A percentile compares a stretch with the other conserved stretches of the same genome.
Conservation (phyloP, 2,797 vertebrate species). For the Threskiornis aethiopicus region DNA sequence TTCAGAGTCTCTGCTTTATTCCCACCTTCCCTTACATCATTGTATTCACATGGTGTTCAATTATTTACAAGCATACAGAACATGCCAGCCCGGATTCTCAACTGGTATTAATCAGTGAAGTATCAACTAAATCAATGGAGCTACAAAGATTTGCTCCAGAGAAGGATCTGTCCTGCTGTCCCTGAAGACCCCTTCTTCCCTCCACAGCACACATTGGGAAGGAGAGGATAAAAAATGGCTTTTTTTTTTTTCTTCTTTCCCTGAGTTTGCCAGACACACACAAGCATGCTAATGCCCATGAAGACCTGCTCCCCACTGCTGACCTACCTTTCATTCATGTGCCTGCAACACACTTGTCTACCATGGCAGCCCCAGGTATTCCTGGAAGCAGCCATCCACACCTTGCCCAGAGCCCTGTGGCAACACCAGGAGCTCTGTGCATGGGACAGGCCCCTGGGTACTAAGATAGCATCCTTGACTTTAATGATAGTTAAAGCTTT, state of each 20-base stretch:
- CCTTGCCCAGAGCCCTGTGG: neutral
- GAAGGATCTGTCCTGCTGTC: constrained; percentile 12
- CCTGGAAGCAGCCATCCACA: neutral
- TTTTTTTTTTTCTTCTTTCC: neutral
- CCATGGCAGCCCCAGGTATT: neutral
- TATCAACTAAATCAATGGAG: constrained; percentile 31
- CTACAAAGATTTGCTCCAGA: neutral
- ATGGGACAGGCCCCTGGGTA: neutral
- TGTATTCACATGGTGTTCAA: constrained; percentile 38
- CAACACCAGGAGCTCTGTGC: neutral
- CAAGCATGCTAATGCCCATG: neutral
- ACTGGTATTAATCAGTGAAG: constrained; percentile 26
- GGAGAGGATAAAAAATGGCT: neutral
- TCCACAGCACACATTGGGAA: neutral
- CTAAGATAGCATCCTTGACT: neutral
- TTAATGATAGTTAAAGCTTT: neutral
- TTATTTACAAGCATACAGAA: constrained; percentile 60
- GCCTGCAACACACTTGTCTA: neutral
- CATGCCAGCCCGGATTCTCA: constrained; percentile 21
- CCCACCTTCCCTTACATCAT: constrained; percentile 16
- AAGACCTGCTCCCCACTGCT: neutral
- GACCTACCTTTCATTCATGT: constrained; percentile 21
- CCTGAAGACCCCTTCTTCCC: neutral
- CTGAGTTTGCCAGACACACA: neutral
- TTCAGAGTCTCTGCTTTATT: constrained; percentile 17